Percentiles rank a stretch among this genome's conserved stretches.
Evolutionary conservation across 2,113 vertebrate genomes (phyloP).

Genomic region (Ifrita kowaldi): DNA sequence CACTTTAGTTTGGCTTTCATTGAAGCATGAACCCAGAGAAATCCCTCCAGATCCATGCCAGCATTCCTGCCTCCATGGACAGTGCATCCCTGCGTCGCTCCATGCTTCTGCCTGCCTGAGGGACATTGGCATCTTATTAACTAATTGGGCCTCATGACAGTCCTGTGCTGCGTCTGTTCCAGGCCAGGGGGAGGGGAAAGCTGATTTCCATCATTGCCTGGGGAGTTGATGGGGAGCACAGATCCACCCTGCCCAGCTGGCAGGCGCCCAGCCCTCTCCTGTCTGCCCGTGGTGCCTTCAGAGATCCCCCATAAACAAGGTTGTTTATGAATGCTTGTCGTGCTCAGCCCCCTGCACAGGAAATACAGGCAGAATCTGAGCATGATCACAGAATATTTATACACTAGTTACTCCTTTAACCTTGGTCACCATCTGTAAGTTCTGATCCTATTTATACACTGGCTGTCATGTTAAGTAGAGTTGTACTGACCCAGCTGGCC

Average conservation of each 20-base stretch:
- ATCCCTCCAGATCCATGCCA: background rate
- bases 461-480: background rate
- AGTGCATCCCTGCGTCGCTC: rapidly evolving
- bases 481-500: background rate
- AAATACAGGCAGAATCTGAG: background rate
- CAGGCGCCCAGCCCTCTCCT: background rate
- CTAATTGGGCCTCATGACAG: background rate
- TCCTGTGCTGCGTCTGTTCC: background rate
- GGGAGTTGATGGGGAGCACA: background rate
- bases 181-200: background rate
- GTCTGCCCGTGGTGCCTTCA: background rate
- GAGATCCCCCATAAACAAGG: background rate
- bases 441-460: background rate
- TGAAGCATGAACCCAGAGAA: background rate
- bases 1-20: background rate
- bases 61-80: background rate
- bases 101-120: background rate
- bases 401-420: background rate
- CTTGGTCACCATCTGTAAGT: background rate
- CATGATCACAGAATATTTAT: background rate
- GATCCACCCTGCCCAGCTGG: background rate
- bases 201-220: background rate
- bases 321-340: rapidly evolving
- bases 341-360: background rate
- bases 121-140: background rate